Percentiles rank a stretch among this genome's conserved stretches.
These are phyloP conservation scores for Kradibia gibbosae DNA, from an alignment of 1,140 invertebrate genomes.

Conservation along the genomic window DNA sequence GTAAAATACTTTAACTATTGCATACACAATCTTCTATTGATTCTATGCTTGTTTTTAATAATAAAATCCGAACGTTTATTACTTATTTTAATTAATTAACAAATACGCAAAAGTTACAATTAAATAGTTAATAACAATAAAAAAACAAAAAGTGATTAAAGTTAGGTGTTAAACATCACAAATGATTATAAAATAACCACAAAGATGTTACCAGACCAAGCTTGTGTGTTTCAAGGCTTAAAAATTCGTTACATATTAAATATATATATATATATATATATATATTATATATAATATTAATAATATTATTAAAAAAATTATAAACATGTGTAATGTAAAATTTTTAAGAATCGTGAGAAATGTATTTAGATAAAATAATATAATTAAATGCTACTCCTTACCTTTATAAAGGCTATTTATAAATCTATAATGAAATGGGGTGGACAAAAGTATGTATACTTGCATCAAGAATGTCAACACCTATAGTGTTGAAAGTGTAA, in stretches of 20 bases:
- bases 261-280: neutral
- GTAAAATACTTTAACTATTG: slow-evolving; percentile 42
- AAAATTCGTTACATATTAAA: slow-evolving; percentile 33
- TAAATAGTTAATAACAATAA: slow-evolving; percentile 10
- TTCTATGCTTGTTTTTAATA: slow-evolving; percentile 33
- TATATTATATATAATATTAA: neutral
- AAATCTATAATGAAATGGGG: slow-evolving; percentile 35
- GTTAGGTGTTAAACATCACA: slow-evolving; percentile 42
- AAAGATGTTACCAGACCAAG: slow-evolving; percentile 48
- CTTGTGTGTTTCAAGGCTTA: slow-evolving; percentile 31
- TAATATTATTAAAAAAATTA: slow-evolving; percentile 25
- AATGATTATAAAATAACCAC: slow-evolving; percentile 41
- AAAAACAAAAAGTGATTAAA: slow-evolving; percentile 39
- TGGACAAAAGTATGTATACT: slow-evolving; percentile 61
- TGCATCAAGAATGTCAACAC: slow-evolving; percentile 63
- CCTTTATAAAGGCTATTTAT: slow-evolving; percentile 38
- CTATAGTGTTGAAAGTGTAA: slow-evolving; percentile 33
- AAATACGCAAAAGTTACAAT: neutral
- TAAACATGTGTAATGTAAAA: slow-evolving; percentile 31
- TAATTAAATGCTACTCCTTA: slow-evolving; percentile 33
- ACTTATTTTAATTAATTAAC: slow-evolving; percentile 24
- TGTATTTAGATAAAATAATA: slow-evolving; percentile 22
- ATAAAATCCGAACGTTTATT: slow-evolving; percentile 41
- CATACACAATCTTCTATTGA: slow-evolving; percentile 15
- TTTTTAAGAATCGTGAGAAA: slow-evolving; percentile 31